Evolutionary conservation across 2,888 invertebrate genomes (phyloP), one percentile per base, ranked within the genome.

Genomic region (Leptinotarsa rubiginosa): DNA sequence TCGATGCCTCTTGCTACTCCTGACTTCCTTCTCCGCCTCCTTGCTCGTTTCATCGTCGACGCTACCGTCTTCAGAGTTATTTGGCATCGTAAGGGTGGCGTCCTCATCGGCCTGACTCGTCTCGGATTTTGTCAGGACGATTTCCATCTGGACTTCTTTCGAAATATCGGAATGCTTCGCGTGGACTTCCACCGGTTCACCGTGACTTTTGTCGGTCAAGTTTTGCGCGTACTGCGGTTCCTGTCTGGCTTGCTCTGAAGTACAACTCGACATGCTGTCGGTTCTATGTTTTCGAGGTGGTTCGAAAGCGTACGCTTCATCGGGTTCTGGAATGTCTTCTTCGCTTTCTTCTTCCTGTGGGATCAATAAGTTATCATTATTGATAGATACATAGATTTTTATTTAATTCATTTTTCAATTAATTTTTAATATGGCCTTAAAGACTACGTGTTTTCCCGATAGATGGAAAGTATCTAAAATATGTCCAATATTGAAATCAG

Each of bases 111-210:
- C 25, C 16, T 15, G 25, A 31, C 62, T 25, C 15, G 25, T 7
- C 10, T 62, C 62, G 31, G 62, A 41, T 12, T 62, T 25, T 7
- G 62, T 41, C 16, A 62, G 62, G 3, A 62, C 62, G 16, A 62
- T 16, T 16, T 31, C 62, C 50, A 50, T 50, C 50, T 50, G 50
- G 56, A 47, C 25, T 15, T 67, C 72, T 2, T 56, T 70, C 10
- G 65, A 47, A 72, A 56, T 62, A 15, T 72, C 73, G n/a, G 47
- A 22, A 65, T 56, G 41, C 47, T 18, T 65, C 64, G 50, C 22
- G 20, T 41, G 18, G 7, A 70, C 72, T 47, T 83, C 83, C 82
- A 84, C 82, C 12, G 84, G 84, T 74, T 84, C 84, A 1, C 84
- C 84, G 59, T 80, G 78, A 20, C 78, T 80, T 66, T 83, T 83